phyloP scores from a whole-genome alignment of 2,888 invertebrate genomes.

The Clepsis dumicolana region DNA sequence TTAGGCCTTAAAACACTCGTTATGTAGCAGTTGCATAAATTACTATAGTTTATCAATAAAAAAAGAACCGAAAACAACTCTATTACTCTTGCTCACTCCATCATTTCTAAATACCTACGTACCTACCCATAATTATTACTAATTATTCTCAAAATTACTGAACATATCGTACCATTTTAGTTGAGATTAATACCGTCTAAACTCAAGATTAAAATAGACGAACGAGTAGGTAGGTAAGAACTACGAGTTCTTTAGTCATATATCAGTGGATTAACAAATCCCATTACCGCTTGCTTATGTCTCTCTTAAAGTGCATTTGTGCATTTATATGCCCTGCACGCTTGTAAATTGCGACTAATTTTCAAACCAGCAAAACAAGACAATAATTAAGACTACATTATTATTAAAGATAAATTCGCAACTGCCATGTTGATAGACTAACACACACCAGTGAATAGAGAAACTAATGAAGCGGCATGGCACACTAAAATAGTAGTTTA shows the following conservation, averaged over 20 bases:
- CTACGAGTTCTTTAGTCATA: neutral
- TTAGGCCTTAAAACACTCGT: too few species aligned
- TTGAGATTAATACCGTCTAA: too few species aligned
- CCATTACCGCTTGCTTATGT: constrained; percentile 17
- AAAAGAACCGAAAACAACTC: too few species aligned
- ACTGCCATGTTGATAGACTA: neutral
- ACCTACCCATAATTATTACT: too few species aligned
- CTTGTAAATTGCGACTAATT: constrained; percentile 26
- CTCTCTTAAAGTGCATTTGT: constrained; percentile 19
- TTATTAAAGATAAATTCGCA: constrained; percentile 5
- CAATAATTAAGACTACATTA: constrained; percentile 2
- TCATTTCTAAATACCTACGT: too few species aligned
- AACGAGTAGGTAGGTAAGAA: neutral
- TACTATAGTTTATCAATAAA: too few species aligned
- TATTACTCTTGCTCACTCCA: too few species aligned
- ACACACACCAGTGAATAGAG: neutral
- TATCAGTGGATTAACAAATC: neutral
- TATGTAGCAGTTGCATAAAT: too few species aligned
- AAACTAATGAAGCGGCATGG: too few species aligned
- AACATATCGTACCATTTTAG: too few species aligned
- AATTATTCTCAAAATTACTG: too few species aligned
- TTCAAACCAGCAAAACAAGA: constrained; percentile 5
- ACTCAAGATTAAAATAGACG: neutral
- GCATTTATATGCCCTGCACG: constrained; percentile 22
- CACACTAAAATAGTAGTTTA: too few species aligned